Conservation (phyloP, 2,888 invertebrate species). For the Cataglyphis rosenhaueri region DNA sequence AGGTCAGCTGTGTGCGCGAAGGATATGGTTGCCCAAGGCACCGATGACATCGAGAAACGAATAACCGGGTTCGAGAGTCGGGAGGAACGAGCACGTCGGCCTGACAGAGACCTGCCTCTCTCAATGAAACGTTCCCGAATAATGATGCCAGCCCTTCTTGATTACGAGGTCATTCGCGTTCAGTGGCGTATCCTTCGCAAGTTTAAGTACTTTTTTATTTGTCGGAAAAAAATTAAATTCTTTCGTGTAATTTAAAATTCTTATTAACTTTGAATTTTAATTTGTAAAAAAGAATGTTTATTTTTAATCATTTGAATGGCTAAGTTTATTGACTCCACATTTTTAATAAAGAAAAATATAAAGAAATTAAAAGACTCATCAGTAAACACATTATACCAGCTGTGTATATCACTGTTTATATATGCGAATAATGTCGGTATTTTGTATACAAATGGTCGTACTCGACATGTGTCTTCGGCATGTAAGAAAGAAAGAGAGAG, state of each 20-base stretch:
- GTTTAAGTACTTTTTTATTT: neutral
- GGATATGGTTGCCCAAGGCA: slow-evolving; percentile 83
- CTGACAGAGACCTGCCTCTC: slow-evolving; percentile 63
- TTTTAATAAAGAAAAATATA: neutral
- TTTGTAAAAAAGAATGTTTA: neutral
- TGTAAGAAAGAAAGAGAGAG: slow-evolving; percentile 38
- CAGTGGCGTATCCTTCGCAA: slow-evolving; percentile 7
- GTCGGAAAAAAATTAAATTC: neutral
- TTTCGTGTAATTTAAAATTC: neutral
- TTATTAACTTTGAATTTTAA: neutral
- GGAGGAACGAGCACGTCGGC: slow-evolving; percentile 57
- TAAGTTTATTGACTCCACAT: neutral
- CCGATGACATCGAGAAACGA: slow-evolving; percentile 84
- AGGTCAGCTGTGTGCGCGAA: slow-evolving; percentile 82
- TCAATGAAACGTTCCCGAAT: slow-evolving; percentile 71
- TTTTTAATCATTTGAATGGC: neutral
- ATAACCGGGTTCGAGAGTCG: slow-evolving; percentile 77
- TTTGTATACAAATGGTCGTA: slow-evolving; percentile 61
- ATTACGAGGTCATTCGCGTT: slow-evolving; percentile 49
- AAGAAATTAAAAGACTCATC: neutral
- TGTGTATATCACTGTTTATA: slow-evolving; percentile 59
- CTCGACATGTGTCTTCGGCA: slow-evolving; percentile 67
- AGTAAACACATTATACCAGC: neutral
- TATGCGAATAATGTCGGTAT: slow-evolving; percentile 60
- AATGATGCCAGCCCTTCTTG: slow-evolving; percentile 62